Evolutionary conservation across 2,888 invertebrate species (phyloP), one percentile per base, ranked within the genome.

Genomic region (Miltochrista miniata): DNA sequence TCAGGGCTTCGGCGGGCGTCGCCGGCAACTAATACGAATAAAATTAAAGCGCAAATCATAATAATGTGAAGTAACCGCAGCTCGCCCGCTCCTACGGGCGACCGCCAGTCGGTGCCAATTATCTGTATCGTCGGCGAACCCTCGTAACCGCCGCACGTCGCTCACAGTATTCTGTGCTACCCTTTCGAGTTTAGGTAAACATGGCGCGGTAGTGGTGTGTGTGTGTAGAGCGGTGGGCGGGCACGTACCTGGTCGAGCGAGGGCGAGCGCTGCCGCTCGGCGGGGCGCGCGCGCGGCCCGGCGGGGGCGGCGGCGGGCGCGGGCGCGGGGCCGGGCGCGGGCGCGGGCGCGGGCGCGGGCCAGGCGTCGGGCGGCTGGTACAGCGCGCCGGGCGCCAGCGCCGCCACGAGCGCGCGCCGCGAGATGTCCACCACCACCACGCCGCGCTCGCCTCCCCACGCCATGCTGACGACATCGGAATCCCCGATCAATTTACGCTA

Each of bases 381-480:
- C 68, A 99, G 94, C 87, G 98, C 98, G 70, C 96, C 95, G 69
- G 98, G 96, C 66, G 96, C 96, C 85, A 98, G 94, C 90, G 97
- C 98, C 67, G 96, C 93, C 78, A 99, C 94, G 85, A 96, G 96
- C 63, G 95, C 93, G 92, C 97, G 97, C 89, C 98, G 98, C 81
- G 97, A 94, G 87, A 97, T 95, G 93, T 99, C 99, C 80, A 98
- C 95, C 88, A 99, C 95, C 83, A 98, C 98, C 84, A 99, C 93
- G 73, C 99, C 98, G 74, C 96, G 96, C 92, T 99, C 98, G 85
- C 98, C 98, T 76, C 99, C 99, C 93, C 98, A 99, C 76, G 98
- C 97, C 95, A 99, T 94, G 83, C 99, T 99, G 90, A 1, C 1
- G 12, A 24, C 18, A 24, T 5, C 18, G 3, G 3, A 24, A 24